These are phyloP conservation scores for Oceanodroma leucorhoa DNA, from an alignment of 2,797 vertebrate genomes.

Conservation along the genomic window DNA sequence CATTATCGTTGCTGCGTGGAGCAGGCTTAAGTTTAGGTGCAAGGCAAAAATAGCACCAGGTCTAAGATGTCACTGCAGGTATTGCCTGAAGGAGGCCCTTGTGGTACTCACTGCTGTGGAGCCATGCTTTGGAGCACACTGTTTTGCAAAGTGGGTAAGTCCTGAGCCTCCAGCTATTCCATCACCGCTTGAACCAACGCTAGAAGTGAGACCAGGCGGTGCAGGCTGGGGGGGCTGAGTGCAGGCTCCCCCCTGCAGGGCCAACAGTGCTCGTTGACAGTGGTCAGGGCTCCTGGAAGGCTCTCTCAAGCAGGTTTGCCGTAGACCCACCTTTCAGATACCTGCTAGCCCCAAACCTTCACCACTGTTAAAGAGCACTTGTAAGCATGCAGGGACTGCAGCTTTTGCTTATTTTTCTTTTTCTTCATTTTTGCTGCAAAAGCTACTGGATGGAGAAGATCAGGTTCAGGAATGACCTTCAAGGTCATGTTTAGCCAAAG, in stretches of 20 bases:
- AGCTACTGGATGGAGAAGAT: background rate
- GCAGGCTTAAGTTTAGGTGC: background rate
- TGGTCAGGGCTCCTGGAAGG: background rate
- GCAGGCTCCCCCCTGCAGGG: background rate
- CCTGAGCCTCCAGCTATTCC: background rate
- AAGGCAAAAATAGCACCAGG: background rate
- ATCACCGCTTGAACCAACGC: background rate
- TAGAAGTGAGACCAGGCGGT: background rate
- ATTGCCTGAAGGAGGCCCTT: background rate
- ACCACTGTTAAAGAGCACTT: background rate
- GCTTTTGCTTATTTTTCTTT: background rate
- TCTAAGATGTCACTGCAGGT: background rate
- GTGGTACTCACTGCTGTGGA: background rate
- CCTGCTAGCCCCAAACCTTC: background rate
- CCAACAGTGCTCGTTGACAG: rapidly evolving
- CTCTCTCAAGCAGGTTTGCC: background rate
- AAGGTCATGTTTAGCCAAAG: background rate
- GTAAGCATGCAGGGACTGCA: background rate
- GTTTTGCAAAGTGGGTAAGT: background rate
- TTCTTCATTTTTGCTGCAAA: background rate
- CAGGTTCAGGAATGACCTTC: background rate
- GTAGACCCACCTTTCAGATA: background rate
- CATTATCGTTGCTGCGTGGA: background rate
- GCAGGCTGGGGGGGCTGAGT: rapidly evolving
- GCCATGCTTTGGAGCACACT: background rate